Conservation (phyloP, 2,888 invertebrate species). For the Caenorhabditis parvicauda region DNA sequence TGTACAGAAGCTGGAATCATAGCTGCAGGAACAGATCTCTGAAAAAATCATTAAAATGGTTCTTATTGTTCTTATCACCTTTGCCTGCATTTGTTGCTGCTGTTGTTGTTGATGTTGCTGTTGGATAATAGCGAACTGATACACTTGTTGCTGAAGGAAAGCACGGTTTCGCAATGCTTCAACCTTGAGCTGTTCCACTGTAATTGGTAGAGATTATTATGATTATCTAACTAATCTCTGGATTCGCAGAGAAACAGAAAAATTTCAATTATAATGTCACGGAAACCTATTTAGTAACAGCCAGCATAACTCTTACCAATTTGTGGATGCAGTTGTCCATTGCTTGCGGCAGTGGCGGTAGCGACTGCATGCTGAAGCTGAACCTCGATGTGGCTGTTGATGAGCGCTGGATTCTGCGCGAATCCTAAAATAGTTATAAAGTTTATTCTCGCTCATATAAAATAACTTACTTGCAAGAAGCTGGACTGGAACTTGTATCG, state of each 20-base stretch:
- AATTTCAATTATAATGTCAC: too few relatives aligned
- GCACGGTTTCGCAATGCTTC: constrained; percentile 18
- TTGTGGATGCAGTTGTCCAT: constrained; percentile 21
- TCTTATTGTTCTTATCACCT: constrained; percentile 4
- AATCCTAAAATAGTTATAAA: constrained; percentile 3
- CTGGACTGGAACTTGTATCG: too few relatives aligned
- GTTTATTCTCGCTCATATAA: too few relatives aligned
- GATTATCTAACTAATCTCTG: too few relatives aligned
- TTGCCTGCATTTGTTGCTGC: constrained; percentile 7
- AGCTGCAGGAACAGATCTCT: constrained; percentile 2
- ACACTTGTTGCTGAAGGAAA: constrained; percentile 21
- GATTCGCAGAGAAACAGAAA: too few relatives aligned
- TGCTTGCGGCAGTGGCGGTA: constrained; percentile 17
- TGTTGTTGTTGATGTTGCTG: constrained; percentile 19
- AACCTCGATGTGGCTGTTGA: constrained; percentile 17
- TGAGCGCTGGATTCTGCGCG: constrained; percentile 14
- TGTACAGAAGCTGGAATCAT: constrained; percentile 49
- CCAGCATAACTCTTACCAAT: too few relatives aligned
- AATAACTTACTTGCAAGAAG: too few relatives aligned
- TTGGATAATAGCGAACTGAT: constrained; percentile 11
- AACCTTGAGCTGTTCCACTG: constrained; percentile 23
- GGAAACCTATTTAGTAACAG: too few relatives aligned
- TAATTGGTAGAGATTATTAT: not conserved
- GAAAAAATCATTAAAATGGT: not conserved
- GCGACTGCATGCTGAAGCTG: constrained; percentile 22